phyloP scores from a whole-genome alignment of 2,113 vertebrate genomes.

The Columba janthina region DNA sequence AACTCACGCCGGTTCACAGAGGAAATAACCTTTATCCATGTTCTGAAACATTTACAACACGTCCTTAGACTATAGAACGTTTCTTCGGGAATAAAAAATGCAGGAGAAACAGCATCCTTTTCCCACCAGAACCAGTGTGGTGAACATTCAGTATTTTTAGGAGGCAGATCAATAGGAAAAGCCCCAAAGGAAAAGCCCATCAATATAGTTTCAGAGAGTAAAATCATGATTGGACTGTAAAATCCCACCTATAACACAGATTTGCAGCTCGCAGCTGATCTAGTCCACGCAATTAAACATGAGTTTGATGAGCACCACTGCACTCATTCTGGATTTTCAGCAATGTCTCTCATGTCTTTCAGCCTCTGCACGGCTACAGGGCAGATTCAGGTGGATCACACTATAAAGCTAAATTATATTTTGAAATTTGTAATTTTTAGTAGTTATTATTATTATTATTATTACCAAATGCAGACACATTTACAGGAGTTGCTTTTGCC shows the following conservation, averaged over 20 bases:
- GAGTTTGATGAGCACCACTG: neutral
- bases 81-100: neutral
- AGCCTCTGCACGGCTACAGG: neutral
- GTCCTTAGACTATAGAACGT: neutral
- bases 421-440: neutral
- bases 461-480: neutral
- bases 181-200: neutral
- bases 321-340: neutral
- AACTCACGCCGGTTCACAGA: neutral
- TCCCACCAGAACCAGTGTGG: fast-evolving
- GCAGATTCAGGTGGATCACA: neutral
- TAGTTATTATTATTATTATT: neutral
- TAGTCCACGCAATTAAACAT: neutral
- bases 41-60: neutral
- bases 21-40: neutral
- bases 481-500: neutral
- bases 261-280: neutral
- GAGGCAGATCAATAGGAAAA: neutral
- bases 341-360: neutral
- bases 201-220: neutral
- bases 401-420: neutral
- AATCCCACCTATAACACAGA: neutral
- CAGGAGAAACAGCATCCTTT: neutral
- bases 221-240: neutral
- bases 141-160: neutral